These are phyloP conservation scores for Carposina sasakii DNA, from an alignment of 1,140 invertebrate species.

Conservation along the genomic window DNA sequence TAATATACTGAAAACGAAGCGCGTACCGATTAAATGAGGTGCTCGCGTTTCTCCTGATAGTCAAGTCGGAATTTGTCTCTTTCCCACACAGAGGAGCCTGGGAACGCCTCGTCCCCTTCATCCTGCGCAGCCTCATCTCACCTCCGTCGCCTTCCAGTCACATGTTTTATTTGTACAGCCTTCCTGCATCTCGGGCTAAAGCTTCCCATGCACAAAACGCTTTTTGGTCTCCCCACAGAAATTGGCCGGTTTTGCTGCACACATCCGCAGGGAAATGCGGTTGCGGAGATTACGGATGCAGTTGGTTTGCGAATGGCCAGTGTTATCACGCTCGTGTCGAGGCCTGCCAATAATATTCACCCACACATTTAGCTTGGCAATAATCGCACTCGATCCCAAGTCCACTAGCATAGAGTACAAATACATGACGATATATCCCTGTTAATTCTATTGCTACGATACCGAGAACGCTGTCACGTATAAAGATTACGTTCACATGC, in stretches of 20 bases:
- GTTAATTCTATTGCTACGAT: conserved; percentile 37
- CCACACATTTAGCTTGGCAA: conserved; percentile 53
- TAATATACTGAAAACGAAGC: conserved; percentile 65
- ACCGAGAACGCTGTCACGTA: conserved; percentile 36
- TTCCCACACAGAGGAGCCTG: conserved; percentile 23
- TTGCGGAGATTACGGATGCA: too few species aligned
- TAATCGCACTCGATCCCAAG: conserved; percentile 57
- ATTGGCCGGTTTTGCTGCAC: neutral
- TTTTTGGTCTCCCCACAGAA: conserved; percentile 8
- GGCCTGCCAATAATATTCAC: conserved; percentile 67
- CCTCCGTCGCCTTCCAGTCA: conserved; percentile 67
- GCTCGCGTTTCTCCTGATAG: conserved; percentile 70
- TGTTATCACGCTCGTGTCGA: conserved; percentile 32
- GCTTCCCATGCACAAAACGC: conserved; percentile 42
- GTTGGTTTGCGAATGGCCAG: conserved; percentile 33
- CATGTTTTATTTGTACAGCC: conserved; percentile 72
- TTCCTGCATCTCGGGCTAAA: conserved; percentile 67
- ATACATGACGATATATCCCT: conserved; percentile 28
- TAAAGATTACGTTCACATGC: conserved; percentile 29
- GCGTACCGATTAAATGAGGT: conserved; percentile 71
- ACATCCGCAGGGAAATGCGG: neutral
- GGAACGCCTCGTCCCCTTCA: conserved; percentile 35
- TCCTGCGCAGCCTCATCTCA: conserved; percentile 62
- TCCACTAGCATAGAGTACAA: conserved; percentile 39
- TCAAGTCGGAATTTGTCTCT: conserved; percentile 41